Conservation (phyloP, 1,140 invertebrate species). For the Trachelipus rathkii region DNA sequence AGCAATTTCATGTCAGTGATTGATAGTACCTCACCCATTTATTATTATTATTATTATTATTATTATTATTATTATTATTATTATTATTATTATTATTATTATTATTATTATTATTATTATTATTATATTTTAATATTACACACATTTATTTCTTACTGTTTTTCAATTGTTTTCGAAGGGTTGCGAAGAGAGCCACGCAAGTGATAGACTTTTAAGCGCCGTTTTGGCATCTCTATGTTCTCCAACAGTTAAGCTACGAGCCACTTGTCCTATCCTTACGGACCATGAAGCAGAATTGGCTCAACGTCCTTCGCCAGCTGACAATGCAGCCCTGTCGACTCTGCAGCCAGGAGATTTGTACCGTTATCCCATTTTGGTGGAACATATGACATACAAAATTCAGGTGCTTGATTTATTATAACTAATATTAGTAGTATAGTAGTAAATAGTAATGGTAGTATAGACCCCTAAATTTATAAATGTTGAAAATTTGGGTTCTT, state of each 20-base stretch:
- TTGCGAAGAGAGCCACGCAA: constrained; percentile 48
- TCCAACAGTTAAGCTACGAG: constrained; percentile 69
- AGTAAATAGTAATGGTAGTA: constrained; percentile 14
- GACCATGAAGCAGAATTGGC: constrained; percentile 44
- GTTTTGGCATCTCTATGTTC: constrained; percentile 75
- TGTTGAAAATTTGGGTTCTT: too few relatives aligned
- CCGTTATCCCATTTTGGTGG: constrained; percentile 72
- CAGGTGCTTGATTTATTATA: constrained; percentile 52
- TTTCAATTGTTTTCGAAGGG: constrained; percentile 7
- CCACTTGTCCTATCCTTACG: constrained; percentile 66
- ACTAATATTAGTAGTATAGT: too few relatives aligned
- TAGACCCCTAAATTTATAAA: constrained; percentile 33
- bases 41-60: too few relatives aligned
- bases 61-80: too few relatives aligned
- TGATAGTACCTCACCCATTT: too few relatives aligned
- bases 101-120: too few relatives aligned
- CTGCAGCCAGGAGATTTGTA: constrained; percentile 66
- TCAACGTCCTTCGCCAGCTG: constrained; percentile 55
- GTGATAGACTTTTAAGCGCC: constrained; percentile 69
- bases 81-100: too few relatives aligned
- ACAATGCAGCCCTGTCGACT: constrained; percentile 62
- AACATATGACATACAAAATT: constrained; percentile 72
- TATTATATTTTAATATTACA: too few relatives aligned
- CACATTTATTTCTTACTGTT: too few relatives aligned
- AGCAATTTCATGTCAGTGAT: too few relatives aligned